Evolutionary conservation across 2,888 invertebrate species (phyloP).

Genomic region (Tetheella fluctuosa): DNA sequence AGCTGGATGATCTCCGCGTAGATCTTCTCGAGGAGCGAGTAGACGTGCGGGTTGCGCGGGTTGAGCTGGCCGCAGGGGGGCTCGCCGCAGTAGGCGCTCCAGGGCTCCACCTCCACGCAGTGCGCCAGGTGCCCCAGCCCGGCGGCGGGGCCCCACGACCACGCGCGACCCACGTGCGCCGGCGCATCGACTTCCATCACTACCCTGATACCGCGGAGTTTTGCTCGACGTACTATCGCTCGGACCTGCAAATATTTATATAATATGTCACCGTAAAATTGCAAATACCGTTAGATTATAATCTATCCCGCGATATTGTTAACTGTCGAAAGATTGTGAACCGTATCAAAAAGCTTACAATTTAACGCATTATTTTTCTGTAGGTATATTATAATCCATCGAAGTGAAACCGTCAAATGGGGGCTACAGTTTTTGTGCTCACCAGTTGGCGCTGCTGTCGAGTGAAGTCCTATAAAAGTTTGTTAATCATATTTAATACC

Average conservation of each 20-base stretch:
- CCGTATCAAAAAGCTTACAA: too few relatives aligned
- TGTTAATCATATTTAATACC: too few relatives aligned
- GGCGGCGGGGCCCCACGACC: slow-evolving; percentile 91
- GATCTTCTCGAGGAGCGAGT: slow-evolving; percentile 88
- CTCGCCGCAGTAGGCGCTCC: slow-evolving; percentile 92
- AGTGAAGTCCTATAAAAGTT: too few relatives aligned
- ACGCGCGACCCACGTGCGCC: slow-evolving; percentile 94
- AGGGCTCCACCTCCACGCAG: slow-evolving; percentile 92
- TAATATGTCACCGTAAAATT: background rate
- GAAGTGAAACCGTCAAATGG: too few relatives aligned
- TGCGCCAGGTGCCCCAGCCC: slow-evolving; percentile 91
- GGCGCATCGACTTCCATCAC: slow-evolving; percentile 96
- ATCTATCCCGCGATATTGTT: too few relatives aligned
- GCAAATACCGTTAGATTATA: too few relatives aligned
- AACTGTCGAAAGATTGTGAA: too few relatives aligned
- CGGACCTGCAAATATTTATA: slow-evolving; percentile 63
- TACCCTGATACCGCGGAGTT: slow-evolving; percentile 92
- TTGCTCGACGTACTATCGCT: slow-evolving; percentile 90
- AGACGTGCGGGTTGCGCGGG: slow-evolving; percentile 91
- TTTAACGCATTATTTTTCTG: too few relatives aligned
- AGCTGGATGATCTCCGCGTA: slow-evolving; percentile 90
- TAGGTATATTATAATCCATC: too few relatives aligned
- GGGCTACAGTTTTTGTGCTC: too few relatives aligned
- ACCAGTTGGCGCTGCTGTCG: too few relatives aligned
- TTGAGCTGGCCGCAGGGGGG: slow-evolving; percentile 95